phyloP scores from a whole-genome alignment of 2,113 vertebrate genomes.

The Elgaria multicarinata region DNA sequence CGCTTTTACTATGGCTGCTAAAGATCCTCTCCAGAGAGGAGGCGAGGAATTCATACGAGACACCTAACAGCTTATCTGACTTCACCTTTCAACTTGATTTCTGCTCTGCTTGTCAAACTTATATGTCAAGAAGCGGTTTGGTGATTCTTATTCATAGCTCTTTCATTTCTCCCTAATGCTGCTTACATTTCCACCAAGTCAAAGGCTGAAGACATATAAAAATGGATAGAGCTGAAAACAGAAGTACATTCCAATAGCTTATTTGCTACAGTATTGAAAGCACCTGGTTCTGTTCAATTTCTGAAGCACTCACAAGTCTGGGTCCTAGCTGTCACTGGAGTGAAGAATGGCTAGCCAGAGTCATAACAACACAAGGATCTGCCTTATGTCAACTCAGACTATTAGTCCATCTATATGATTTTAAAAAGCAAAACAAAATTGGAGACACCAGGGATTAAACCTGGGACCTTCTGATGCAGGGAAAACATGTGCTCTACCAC shows the following conservation, averaged over 20 bases:
- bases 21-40: constrained; percentile 38
- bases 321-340: background rate
- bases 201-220: constrained; percentile 47
- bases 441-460: background rate
- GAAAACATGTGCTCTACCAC: too few species aligned
- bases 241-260: constrained; percentile 36
- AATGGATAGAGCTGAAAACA: constrained; percentile 39
- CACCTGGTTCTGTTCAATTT: constrained; percentile 7
- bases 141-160: constrained; percentile 36
- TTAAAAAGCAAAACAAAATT: too few species aligned
- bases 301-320: constrained; percentile 57
- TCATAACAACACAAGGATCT: background rate
- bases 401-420: background rate
- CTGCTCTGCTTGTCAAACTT: constrained; percentile 44
- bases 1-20: constrained; percentile 18
- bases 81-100: constrained; percentile 57
- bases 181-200: constrained; percentile 50
- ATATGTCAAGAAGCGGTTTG: constrained; percentile 17
- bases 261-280: background rate
- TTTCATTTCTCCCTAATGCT: constrained; percentile 37
- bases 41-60: constrained; percentile 40
- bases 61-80: constrained; percentile 46
- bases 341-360: background rate
- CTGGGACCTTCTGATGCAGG: background rate
- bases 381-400: background rate